Conservation (phyloP, 2,113 vertebrate species). For the Thalassoma bifasciatum region DNA sequence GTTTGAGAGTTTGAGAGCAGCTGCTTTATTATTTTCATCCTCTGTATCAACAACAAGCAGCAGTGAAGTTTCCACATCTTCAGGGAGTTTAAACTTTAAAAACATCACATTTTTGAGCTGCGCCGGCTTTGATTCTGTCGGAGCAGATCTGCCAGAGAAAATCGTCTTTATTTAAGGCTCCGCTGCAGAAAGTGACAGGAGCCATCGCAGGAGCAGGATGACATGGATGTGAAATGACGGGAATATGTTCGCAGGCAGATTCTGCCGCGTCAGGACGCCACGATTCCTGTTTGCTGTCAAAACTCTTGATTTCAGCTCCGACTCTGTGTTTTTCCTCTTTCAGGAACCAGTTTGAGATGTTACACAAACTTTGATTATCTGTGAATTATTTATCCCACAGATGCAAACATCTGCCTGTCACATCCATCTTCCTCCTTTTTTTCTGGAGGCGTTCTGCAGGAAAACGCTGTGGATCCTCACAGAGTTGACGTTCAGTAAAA, state of each 20-base stretch:
- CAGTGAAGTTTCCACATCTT: background rate
- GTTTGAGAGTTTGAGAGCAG: background rate
- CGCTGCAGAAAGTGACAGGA: constrained; percentile 24
- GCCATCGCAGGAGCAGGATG: background rate
- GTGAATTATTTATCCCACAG: background rate
- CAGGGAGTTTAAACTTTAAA: constrained; percentile 1
- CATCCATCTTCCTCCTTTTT: background rate
- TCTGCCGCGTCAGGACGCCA: background rate
- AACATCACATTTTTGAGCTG: constrained; percentile 5
- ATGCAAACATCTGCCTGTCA: background rate
- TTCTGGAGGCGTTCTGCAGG: background rate
- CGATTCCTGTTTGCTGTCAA: background rate
- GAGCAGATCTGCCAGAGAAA: constrained; percentile 7
- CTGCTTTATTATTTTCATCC: background rate
- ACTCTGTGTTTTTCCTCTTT: background rate
- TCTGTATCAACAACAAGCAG: background rate
- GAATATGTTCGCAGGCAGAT: constrained; percentile 37
- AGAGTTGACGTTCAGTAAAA: constrained; percentile 10
- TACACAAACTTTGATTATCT: background rate
- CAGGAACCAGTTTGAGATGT: background rate
- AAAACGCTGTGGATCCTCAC: background rate
- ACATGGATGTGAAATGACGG: constrained; percentile 34
- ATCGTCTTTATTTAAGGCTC: constrained; percentile 16
- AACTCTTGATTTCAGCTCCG: constrained; percentile 3
- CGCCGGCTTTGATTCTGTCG: background rate